Base-by-base conservation (phyloP, 2,797 vertebrate genomes). In the Vireo griseus region DNA sequence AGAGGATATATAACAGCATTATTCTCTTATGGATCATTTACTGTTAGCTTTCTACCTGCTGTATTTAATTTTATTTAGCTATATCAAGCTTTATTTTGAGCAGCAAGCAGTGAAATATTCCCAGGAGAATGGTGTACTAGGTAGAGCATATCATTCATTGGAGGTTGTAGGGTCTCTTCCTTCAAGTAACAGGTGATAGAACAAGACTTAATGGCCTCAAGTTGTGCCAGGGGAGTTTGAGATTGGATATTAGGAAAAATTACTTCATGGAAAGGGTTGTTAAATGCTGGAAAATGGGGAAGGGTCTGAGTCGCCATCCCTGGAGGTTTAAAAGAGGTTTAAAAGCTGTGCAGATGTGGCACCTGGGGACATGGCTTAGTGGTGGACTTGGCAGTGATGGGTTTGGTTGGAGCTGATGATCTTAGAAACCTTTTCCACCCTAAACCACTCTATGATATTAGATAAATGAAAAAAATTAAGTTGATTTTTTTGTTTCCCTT, bases 61-160 rank as follows among this genome's bases (percentile, higher is more conserved):
- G 7, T 21, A 44, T 84, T 90, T 78, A 6, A 71, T 90, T 92
- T 90, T 47, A 50, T 85, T 62, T 91, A 79, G 18, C 58, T 89
- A 58, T 65, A 54, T 84, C 19, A 66, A 47, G 21, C 52, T 91
- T 67, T 65, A 83, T 78, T 44, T 79, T 91, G 86, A 92, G 35
- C 18, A 92, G 33, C 55, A 55, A 58, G 50, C 51, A 81, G 21
- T 71, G 31, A 51, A 81, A 76, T 63, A 73, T 52, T 86, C 18
- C 19, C 42, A 85, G 29, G 28, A 63, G 35, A 69, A 63, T 35
- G 37, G 3, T 66, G 10, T 42, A n/a, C 19, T 39, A n/a, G 14
- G n/a, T 55, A 50, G 40, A 77, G 19, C 20, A 37, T 33, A 42
- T 50, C 0, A 4, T 79, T 88, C 71, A 58, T 42, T 40, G 80